A percentile compares a stretch with the other conserved stretches of the same genome.
Conservation (phyloP, 2,113 vertebrate genomes). For the Dasyprocta punctata region DNA sequence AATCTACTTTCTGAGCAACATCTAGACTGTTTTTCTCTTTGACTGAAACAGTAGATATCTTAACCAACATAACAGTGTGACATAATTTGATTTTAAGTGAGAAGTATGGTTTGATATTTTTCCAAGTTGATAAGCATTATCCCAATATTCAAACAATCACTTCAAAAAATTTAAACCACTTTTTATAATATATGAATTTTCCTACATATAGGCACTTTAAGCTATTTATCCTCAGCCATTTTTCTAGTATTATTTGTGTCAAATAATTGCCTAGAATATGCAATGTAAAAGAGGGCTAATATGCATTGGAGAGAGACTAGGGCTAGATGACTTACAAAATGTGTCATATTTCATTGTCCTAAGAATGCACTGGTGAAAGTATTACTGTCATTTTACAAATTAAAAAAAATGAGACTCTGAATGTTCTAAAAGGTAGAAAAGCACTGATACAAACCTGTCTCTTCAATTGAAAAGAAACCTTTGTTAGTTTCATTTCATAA, state of each 20-base stretch:
- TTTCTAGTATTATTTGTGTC: neutral
- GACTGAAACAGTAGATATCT: neutral
- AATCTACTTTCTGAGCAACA: neutral
- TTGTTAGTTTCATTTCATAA: neutral
- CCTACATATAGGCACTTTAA: neutral
- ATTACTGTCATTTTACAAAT: neutral
- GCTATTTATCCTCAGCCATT: neutral
- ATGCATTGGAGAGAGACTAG: neutral
- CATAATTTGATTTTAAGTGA: neutral
- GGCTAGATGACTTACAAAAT: neutral
- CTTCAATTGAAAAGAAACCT: neutral
- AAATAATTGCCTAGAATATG: neutral
- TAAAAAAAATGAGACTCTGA: neutral
- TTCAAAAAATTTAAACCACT: neutral
- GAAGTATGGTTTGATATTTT: neutral
- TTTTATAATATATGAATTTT: neutral
- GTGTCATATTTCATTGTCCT: neutral
- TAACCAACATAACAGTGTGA: neutral
- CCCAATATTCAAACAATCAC: neutral
- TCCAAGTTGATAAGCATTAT: neutral
- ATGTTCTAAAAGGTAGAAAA: neutral
- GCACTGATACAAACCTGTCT: neutral
- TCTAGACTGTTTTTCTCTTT: neutral
- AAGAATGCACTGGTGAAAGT: neutral
- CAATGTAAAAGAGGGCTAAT: neutral